Conservation (phyloP, 2,113 vertebrate species). For the Rhinoptilus africanus region DNA sequence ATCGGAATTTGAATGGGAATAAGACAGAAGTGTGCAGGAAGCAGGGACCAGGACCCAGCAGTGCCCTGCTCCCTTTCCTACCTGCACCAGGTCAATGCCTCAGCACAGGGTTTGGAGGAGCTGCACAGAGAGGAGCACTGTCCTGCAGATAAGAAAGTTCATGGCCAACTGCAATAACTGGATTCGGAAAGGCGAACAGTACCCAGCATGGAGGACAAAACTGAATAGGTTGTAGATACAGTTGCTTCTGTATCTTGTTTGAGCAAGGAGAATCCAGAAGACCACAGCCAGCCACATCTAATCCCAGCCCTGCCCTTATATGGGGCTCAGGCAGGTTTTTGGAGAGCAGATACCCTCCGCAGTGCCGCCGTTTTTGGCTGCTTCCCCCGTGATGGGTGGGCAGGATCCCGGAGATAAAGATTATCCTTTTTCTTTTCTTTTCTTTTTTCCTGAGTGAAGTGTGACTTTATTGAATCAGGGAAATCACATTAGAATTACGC, state of each 20-base stretch:
- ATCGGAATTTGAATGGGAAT: not conserved
- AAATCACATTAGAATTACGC: slow-evolving; percentile 34
- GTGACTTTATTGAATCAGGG: slow-evolving; percentile 1
- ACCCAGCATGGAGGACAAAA: not conserved
- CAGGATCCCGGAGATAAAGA: not conserved
- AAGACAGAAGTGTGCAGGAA: not conserved
- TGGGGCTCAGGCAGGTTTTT: not conserved
- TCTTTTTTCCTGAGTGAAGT: not conserved
- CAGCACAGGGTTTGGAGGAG: not conserved
- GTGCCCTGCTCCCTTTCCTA: not conserved
- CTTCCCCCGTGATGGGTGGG: not conserved
- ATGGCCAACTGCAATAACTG: not conserved
- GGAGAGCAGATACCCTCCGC: not conserved
- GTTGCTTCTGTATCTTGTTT: not conserved
- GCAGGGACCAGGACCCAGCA: not conserved
- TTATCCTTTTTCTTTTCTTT: not conserved
- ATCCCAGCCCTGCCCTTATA: not conserved
- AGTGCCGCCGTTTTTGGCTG: not conserved
- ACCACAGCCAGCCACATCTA: not conserved
- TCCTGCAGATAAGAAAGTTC: not conserved
- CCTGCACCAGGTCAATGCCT: not conserved
- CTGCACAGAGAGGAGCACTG: not conserved
- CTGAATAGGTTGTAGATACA: not conserved
- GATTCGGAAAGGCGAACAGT: not conserved
- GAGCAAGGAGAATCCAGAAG: not conserved